These are phyloP conservation scores for Mirounga angustirostris DNA, from an alignment of 2,113 vertebrate genomes.

Conservation along the genomic window DNA sequence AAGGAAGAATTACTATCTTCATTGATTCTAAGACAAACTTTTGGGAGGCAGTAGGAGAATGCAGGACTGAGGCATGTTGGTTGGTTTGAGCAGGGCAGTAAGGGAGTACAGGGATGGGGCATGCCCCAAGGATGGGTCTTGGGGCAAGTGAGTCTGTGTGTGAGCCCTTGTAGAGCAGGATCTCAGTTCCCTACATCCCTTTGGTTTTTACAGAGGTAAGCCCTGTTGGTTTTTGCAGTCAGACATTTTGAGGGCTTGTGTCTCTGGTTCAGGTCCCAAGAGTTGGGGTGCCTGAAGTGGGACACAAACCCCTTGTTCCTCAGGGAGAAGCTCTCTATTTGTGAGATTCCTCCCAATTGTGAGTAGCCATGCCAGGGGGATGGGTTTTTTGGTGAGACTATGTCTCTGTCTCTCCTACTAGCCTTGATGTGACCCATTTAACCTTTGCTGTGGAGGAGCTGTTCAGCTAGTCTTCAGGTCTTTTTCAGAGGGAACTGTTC, in stretches of 20 bases:
- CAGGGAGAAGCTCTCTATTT: not conserved
- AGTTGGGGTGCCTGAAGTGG: not conserved
- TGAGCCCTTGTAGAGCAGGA: not conserved
- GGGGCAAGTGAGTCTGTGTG: not conserved
- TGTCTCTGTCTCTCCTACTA: not conserved
- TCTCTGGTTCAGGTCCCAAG: not conserved
- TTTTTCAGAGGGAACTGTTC: not conserved
- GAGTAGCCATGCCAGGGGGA: not conserved
- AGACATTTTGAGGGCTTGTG: not conserved
- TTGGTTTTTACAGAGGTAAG: not conserved
- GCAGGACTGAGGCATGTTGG: not conserved
- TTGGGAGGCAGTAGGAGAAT: not conserved
- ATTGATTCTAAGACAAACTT: not conserved
- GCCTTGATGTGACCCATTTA: not conserved
- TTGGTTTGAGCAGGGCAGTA: not conserved
- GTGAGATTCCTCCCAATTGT: not conserved
- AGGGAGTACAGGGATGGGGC: not conserved
- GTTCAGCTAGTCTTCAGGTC: not conserved
- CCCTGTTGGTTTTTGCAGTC: not conserved
- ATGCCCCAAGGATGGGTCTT: not conserved
- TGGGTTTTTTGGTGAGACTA: not conserved
- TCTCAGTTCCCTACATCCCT: not conserved
- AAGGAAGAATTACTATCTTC: not conserved
- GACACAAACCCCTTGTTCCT: not conserved
- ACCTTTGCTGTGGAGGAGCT: not conserved